These are phyloP conservation scores for Cheilosia impressa DNA, from an alignment of 2,888 invertebrate genomes.

Conservation along the genomic window DNA sequence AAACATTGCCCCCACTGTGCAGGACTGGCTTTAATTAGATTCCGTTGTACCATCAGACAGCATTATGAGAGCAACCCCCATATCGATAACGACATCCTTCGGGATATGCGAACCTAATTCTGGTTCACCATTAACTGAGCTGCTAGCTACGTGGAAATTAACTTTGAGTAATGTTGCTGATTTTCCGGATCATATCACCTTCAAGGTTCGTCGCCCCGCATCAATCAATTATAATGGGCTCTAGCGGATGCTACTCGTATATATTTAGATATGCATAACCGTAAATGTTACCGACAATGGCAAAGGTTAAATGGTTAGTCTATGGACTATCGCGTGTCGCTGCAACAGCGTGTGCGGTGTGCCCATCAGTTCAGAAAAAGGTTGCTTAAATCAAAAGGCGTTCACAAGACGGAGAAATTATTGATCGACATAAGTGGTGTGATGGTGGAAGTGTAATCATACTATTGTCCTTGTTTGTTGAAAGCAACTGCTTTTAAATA, in stretches of 20 bases:
- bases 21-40: no score
- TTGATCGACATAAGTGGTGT: no score
- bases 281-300: neutral
- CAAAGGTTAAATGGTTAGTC: conserved; percentile 1
- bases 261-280: conserved; percentile 4
- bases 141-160: conserved; percentile 17
- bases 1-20: no score
- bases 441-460: no score
- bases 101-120: neutral
- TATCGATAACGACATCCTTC: conserved; percentile 1
- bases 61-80: no score
- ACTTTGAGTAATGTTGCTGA: conserved; percentile 25
- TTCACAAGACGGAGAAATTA: neutral
- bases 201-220: conserved; percentile 26
- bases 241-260: neutral
- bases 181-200: conserved; percentile 35
- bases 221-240: conserved; percentile 33
- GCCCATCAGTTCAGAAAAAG: neutral
- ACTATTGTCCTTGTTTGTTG: no score
- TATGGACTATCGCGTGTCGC: neutral
- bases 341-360: neutral
- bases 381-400: neutral
- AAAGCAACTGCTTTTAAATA: no score
- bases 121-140: conserved; percentile 4
- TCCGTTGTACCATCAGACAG: no score